Conservation (phyloP, 2,113 vertebrate species). For the Lepus europaeus region DNA sequence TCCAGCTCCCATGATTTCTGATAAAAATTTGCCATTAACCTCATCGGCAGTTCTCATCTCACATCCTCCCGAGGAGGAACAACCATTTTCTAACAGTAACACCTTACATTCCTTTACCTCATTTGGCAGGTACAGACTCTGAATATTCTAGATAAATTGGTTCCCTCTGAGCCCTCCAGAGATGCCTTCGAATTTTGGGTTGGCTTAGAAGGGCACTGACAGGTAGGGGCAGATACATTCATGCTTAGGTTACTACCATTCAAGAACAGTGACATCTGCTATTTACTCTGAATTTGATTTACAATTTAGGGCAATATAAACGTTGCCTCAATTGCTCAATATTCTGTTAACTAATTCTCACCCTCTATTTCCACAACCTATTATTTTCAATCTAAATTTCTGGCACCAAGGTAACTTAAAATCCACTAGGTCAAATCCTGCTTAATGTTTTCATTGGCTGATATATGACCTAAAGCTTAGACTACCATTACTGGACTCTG, state of each 20-base stretch:
- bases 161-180: neutral
- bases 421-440: neutral
- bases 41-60: neutral
- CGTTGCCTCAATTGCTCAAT: neutral
- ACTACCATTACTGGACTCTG: neutral
- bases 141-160: neutral
- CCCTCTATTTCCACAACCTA: neutral
- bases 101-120: neutral
- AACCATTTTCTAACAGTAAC: neutral
- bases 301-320: neutral
- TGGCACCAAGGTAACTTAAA: neutral
- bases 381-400: neutral
- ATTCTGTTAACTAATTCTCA: neutral
- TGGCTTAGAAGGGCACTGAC: neutral
- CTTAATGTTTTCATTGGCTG: neutral
- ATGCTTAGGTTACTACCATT: neutral
- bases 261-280: neutral
- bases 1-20: neutral
- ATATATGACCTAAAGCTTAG: neutral
- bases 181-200: neutral
- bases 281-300: neutral
- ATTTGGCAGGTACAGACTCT: neutral
- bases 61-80: neutral
- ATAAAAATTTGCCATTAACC: neutral
- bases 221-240: neutral